phyloP scores from a whole-genome alignment of 2,797 vertebrate genomes.

The Hephaestus fuliginosus region DNA sequence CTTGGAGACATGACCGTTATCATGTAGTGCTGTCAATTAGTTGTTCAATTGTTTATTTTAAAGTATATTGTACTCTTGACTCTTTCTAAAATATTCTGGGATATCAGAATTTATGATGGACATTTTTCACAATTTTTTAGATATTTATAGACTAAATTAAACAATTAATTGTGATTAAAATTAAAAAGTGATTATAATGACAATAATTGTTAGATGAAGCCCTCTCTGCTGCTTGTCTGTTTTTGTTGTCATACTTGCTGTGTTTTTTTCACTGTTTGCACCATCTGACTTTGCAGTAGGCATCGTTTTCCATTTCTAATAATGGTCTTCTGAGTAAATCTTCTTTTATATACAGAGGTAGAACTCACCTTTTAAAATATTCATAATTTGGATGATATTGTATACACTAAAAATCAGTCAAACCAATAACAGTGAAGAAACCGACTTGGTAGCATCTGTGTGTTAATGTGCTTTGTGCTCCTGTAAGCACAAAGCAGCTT shows the following conservation, averaged over 20 bases:
- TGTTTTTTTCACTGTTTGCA: background rate
- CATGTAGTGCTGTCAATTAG: background rate
- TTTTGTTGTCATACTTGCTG: background rate
- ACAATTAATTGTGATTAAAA: background rate
- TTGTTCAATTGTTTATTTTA: background rate
- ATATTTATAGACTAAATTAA: background rate
- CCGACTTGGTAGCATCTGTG: constrained; percentile 25
- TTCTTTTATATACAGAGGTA: constrained; percentile 7
- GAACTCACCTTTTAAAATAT: constrained; percentile 20
- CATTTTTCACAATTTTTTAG: background rate
- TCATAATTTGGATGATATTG: constrained; percentile 30
- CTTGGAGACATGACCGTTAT: background rate
- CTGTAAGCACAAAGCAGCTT: constrained; percentile 45
- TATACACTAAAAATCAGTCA: constrained; percentile 26
- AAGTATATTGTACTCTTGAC: too few relatives aligned
- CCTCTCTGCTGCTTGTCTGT: background rate
- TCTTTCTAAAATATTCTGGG: background rate
- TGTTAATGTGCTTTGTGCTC: constrained; percentile 48
- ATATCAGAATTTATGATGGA: background rate
- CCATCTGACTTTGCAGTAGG: background rate
- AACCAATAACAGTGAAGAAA: constrained; percentile 8
- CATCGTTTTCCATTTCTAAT: constrained; percentile 7
- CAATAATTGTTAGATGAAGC: background rate
- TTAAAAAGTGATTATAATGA: background rate
- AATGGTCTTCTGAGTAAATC: background rate